Base-by-base conservation (phyloP, 2,797 vertebrate genomes). In the Mareca penelope region DNA sequence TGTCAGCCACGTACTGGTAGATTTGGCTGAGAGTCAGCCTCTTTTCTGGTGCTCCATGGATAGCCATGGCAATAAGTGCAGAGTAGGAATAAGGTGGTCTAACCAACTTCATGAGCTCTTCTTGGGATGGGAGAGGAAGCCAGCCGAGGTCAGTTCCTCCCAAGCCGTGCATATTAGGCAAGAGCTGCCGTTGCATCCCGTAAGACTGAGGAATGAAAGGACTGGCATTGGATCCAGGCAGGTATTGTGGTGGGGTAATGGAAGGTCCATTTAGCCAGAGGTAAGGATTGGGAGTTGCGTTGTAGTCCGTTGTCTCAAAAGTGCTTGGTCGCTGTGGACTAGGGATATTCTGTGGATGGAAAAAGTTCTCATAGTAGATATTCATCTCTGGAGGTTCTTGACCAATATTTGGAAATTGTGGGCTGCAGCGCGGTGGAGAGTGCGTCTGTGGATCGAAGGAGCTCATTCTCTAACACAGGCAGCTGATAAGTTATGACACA, bases 51-150 rank as follows among this genome's bases (percentile, higher is more conserved):
- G 98, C 98, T 11, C 98, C 98, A 22, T 99, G 99, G 84, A 99
- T 99, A 78, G 99, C 99, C 99, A 99, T 99, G 95, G 99, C 99
- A 10, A 99, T 99, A 56, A 99, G 98, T 4, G 99, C 99, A 1
- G 99, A 99, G 96, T 99, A 99, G 37, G 99, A 99, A 92, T 99
- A 99, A 0, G 99, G 99, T 1, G 99, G 99, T 56, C 99, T 98
- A 48, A 98, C 98, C 76, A 98, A 91, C 83, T 98, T 98, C 98
- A 99, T 98, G 50, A 99, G 96, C 82, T 99, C 98, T 79, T 99
- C 98, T 88, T 98, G 99, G 12, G 99, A 99, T 0, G 99, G 99
- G 24, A 99, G 98, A 52, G 98, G 98, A 88, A 99, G 98, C 99
- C 99, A 99, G 96, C 98, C 97, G 67, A 99, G 97, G 72, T 99